Evolutionary conservation across 1,140 invertebrate genomes (phyloP), one percentile per base, ranked within the genome.

Genomic region (Bombus affinis): DNA sequence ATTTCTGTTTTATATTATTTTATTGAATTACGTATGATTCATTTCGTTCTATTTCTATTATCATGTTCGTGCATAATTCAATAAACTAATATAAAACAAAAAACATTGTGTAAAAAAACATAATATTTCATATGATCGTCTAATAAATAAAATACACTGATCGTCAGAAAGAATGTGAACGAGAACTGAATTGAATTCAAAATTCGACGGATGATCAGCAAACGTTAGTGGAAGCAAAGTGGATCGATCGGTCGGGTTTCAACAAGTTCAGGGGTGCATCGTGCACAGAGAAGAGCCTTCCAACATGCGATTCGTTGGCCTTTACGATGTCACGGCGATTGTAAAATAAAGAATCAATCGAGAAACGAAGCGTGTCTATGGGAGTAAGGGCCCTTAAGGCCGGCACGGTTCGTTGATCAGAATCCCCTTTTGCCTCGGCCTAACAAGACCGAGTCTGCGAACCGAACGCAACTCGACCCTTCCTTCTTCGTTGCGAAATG

Each of bases 271-370:
- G 47, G 66, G 37, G n/a, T 71, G 32, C 53, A 39, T 32, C 53
- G 44, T 37, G 62, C 65, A 25, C 71, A 32, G 59, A 62, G 28
- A 37, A 44, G 79, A 53, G 18, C 71, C 65, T 68, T 70, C 28
- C 44, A n/a, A 37, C 65, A 74, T 15, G 42, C 73, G 71, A 81
- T 71, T 74, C 83, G 80, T 81, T 86, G 89, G 85, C 90, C 89
- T 87, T 92, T 88, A 89, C 89, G 86, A 87, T 86, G 90, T 86
- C 91, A 91, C 91, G 91, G 93, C 93, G 90, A 93, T 94, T 95
- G 94, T 95, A 94, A 95, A 94, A 94, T 95, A 95, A 95, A 95
- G 94, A 95, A 95, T 95, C 93, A 94, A 95, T 95, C 86, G 94
- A 93, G 94, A 95, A 95, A 94, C 94, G 94, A 95, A 94, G 94